Base-by-base conservation (phyloP, 2,888 invertebrate genomes). In the Agonum fuliginosum region DNA sequence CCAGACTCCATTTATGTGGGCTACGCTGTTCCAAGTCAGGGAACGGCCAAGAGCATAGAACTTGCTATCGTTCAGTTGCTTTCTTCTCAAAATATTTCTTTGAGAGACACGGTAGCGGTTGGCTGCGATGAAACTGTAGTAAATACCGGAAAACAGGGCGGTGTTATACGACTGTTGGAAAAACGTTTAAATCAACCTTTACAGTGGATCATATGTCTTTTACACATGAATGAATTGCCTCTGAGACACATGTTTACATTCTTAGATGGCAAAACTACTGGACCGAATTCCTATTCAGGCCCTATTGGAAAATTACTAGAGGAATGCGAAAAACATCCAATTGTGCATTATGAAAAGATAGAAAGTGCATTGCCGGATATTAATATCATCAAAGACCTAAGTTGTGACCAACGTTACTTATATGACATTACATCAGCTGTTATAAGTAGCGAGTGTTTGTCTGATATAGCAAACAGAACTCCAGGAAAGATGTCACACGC, bases 151-250 rank as follows among this genome's bases (percentile, higher is more conserved):
- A 30, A 8, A 30, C 6, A 30, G 4, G 30, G 30, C 30, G 30
- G 30, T 30, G 8, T 8, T 30, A 30, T 5, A 30, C 30, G 30
- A 8, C 3, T 8, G 30, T 8, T 30, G 30, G 30, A 30, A 30
- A n/a, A 30, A 30, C 3, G 30, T 5, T 30, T 30, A 8, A 30
- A 30, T 8, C 4, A 8, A 30, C 6, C 30, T 8, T 30, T 30
- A 30, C 30, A 30, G 30, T 8, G 30, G 30, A 30, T 30, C 69
- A 72, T 81, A 69, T 80, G 80, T 70, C 69, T 79, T 19, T 27
- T 80, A 22, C 79, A 80, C 69, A 78, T 72, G 77, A 81, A 80
- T 62, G 80, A 81, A 62, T 67, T 79, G 24, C 81, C 80, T 34
- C 78, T 79, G 14, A 54, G 78, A 65, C 79, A 81, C 71, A 58